Evolutionary conservation across 2,797 vertebrate genomes (phyloP).

Genomic region (Acropternis orthonyx): DNA sequence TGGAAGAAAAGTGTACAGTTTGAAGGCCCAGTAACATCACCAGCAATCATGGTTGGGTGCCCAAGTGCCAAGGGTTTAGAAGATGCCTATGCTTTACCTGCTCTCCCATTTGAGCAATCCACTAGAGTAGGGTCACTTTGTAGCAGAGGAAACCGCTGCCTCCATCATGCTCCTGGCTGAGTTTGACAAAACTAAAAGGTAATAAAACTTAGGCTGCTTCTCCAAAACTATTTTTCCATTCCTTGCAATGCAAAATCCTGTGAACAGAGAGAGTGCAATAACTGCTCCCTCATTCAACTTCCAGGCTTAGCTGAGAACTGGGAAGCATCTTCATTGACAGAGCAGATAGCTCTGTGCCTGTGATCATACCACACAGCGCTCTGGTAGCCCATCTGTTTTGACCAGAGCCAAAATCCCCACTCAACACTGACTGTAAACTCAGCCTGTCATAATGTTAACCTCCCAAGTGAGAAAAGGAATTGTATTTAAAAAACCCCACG

Average conservation of each 20-base stretch:
- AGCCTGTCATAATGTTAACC: background rate
- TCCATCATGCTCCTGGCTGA: background rate
- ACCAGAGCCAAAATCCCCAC: background rate
- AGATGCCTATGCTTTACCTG: background rate
- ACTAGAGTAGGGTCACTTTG: background rate
- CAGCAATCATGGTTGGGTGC: rapidly evolving
- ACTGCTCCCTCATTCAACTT: background rate
- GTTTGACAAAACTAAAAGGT: background rate
- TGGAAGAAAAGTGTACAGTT: background rate
- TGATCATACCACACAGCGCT: background rate
- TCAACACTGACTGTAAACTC: background rate
- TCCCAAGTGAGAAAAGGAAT: slow-evolving; percentile 8
- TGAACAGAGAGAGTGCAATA: background rate
- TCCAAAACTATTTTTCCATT: slow-evolving; percentile 3
- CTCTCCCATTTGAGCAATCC: background rate
- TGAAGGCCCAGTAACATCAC: rapidly evolving
- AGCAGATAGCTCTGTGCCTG: background rate
- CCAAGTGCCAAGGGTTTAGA: background rate
- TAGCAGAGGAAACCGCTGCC: background rate
- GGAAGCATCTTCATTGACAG: background rate
- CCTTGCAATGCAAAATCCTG: background rate
- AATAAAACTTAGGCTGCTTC: background rate
- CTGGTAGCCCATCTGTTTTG: background rate
- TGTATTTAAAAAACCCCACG: background rate
- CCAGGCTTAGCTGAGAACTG: background rate